Conservation (phyloP, 2,797 vertebrate species). For the Tolypeutes matacus region DNA sequence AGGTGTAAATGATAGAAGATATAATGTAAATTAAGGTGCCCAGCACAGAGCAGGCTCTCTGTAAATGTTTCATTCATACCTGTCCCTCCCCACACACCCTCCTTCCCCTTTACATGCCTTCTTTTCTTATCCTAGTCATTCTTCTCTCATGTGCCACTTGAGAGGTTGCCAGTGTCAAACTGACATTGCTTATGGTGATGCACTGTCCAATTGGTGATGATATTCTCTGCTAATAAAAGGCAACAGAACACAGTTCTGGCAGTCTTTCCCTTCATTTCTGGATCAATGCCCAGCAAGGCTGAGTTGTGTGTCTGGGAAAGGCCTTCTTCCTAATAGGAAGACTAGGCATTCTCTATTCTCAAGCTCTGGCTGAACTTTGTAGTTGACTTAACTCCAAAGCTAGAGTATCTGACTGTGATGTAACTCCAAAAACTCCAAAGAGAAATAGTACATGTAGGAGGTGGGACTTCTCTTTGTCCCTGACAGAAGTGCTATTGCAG, state of each 20-base stretch:
- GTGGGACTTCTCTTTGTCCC: not conserved
- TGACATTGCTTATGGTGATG: not conserved
- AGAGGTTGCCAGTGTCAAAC: not conserved
- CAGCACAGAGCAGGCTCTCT: not conserved
- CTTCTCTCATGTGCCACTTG: not conserved
- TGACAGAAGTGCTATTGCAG: not conserved
- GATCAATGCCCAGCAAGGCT: not conserved
- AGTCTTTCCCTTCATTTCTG: not conserved
- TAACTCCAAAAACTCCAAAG: not conserved
- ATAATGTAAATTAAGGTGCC: not conserved
- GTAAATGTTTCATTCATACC: not conserved
- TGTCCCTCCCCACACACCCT: rapidly evolving
- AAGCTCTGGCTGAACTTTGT: not conserved
- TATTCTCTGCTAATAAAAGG: not conserved
- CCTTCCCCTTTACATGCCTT: not conserved
- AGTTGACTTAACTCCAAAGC: not conserved
- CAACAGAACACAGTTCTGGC: not conserved
- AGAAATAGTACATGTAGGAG: not conserved
- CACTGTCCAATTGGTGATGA: not conserved
- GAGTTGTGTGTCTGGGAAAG: not conserved
- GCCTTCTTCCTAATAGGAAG: not conserved
- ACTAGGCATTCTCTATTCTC: not conserved
- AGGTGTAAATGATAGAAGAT: not conserved
- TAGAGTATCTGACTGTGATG: not conserved
- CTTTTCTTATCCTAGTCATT: not conserved